Conservation (phyloP, 2,113 vertebrate genomes). For the Pteropus alecto region DNA sequence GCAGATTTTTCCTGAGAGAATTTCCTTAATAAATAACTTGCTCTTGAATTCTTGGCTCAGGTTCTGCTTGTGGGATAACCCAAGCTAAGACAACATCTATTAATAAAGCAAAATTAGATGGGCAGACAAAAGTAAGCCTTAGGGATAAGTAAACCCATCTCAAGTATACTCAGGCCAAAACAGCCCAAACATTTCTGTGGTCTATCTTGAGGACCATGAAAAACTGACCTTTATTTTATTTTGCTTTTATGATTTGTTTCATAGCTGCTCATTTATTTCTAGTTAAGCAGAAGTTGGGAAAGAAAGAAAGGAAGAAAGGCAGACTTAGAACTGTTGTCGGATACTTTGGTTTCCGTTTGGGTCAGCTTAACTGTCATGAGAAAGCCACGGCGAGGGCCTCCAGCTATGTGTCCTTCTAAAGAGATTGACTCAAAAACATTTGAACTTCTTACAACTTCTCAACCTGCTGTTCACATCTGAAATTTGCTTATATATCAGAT, state of each 20-base stretch:
- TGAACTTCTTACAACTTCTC: neutral
- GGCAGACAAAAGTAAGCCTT: neutral
- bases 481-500: conserved; percentile 15
- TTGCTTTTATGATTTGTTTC: conserved; percentile 43
- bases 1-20: neutral
- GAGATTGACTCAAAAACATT: neutral
- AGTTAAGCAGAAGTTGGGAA: neutral
- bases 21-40: neutral
- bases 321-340: neutral
- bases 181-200: neutral
- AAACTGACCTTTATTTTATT: conserved; percentile 12
- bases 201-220: neutral
- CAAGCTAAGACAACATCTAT: neutral
- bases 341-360: conserved; percentile 35
- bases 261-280: conserved; percentile 17
- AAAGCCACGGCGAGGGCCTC: neutral
- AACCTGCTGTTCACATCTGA: conserved; percentile 26
- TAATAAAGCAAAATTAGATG: neutral
- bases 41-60: neutral
- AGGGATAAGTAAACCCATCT: neutral
- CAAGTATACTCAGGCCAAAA: neutral
- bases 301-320: conserved; percentile 2
- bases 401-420: neutral
- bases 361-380: neutral
- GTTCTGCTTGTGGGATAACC: neutral